Conservation (phyloP, 2,888 invertebrate species). For the Alsophila aescularia region DNA sequence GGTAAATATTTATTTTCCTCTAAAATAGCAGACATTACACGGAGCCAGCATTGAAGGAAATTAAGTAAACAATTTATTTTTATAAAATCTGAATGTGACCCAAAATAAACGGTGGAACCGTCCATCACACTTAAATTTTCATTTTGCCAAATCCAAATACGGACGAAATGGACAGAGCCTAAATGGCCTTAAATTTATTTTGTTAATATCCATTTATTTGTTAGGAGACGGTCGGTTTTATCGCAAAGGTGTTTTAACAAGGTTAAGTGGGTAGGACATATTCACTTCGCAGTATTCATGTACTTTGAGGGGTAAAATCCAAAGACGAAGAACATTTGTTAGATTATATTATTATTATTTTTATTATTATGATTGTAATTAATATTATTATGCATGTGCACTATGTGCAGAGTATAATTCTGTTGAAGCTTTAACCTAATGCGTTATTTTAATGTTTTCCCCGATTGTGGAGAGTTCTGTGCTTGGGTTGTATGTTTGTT, state of each 20-base stretch:
- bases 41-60: neutral
- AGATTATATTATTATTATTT: too few relatives aligned
- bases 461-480: too few relatives aligned
- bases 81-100: conserved; percentile 14
- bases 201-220: neutral
- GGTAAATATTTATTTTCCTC: neutral
- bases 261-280: neutral
- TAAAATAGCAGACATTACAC: neutral
- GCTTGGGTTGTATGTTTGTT: too few relatives aligned
- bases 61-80: conserved; percentile 26
- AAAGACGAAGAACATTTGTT: too few relatives aligned
- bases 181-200: conserved; percentile 9
- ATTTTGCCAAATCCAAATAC: conserved; percentile 12
- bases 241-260: neutral
- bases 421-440: too few relatives aligned
- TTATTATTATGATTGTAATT: too few relatives aligned
- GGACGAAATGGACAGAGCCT: neutral
- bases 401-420: too few relatives aligned
- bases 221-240: neutral
- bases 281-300: neutral
- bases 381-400: too few relatives aligned
- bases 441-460: too few relatives aligned
- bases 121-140: conserved; percentile 29
- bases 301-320: too few relatives aligned
- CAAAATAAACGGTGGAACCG: conserved; percentile 11